Evolutionary conservation across 2,888 invertebrate genomes (phyloP), one percentile per base, ranked within the genome.

Genomic region (Amiota communis): DNA sequence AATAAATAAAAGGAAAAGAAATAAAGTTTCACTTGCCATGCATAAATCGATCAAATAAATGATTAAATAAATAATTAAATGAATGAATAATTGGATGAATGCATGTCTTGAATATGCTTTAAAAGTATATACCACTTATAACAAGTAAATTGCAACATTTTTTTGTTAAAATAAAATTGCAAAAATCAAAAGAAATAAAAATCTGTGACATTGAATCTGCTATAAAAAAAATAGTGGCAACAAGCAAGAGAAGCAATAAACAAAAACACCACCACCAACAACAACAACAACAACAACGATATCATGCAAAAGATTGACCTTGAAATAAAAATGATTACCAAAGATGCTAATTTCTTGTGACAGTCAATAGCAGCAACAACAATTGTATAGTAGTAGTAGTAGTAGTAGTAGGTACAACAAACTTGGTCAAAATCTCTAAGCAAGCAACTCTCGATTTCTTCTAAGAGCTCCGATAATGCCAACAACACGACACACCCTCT

Each of bases 331-430:
- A 80, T 80, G 36, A 83, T 82, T 81, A 75, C 75, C 76, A 79
- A 77, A 82, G 86, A 87, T 82, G 86, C 79, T 83, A 82, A 87
- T 86, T 80, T 81, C 80, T 80, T 78, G 76, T 80, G 82, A 80
- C 81, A 36, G 36, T 36, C 36, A 36, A 36, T 6, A 83, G 78
- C 76, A 75, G 75, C 79, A 72, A 59, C 74, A 73, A 75, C 57
- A 72, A 36, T 6, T 36, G 20, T 20, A 11, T 20, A 59, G 8
- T 17, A 17, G 20, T n/a, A n/a, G n/a, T n/a, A n/a, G n/a, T n/a
- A n/a, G n/a, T n/a, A n/a, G n/a, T n/a, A n/a, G n/a, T n/a, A n/a
- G n/a, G n/a, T 15, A 59, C 20, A 59, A 59, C 59, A 77, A 74
- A 76, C 79, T 79, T 77, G 72, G 53, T 59, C n/a, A 48, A 23